Conservation (phyloP, 2,113 vertebrate genomes). For the Calypte anna region DNA sequence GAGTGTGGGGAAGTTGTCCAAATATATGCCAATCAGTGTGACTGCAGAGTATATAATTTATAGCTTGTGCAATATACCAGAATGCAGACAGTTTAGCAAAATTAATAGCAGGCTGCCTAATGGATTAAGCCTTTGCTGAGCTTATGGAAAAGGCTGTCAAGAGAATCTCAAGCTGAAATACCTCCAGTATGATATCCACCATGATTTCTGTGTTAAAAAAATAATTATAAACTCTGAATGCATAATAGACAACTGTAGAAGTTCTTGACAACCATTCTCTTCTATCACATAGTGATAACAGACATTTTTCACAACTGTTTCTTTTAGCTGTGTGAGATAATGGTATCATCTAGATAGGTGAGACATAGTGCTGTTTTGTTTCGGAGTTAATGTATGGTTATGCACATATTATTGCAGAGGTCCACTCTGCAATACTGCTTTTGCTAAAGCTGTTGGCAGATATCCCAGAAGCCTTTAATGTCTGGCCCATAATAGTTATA, state of each 20-base stretch:
- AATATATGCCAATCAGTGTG: neutral
- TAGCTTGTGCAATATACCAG: neutral
- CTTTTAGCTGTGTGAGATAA: neutral
- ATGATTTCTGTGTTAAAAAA: neutral
- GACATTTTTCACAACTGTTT: neutral
- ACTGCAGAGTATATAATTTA: neutral
- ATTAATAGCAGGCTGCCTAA: neutral
- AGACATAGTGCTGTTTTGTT: neutral
- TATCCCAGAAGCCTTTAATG: neutral
- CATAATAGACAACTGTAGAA: neutral
- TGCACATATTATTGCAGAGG: neutral
- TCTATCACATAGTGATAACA: neutral
- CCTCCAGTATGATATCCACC: neutral
- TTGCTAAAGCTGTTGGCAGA: neutral
- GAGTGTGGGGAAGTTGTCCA: neutral
- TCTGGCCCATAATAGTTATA: neutral
- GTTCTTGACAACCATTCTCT: neutral
- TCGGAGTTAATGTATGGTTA: neutral
- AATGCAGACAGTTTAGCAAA: neutral
- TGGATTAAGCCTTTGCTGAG: neutral
- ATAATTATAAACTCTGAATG: neutral
- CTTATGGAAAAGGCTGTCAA: neutral
- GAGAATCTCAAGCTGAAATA: neutral
- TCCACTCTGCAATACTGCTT: neutral
- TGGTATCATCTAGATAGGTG: neutral